Evolutionary conservation across 2,797 vertebrate species (phyloP), one percentile per base, ranked within the genome.

Genomic region (Danio kyathit): DNA sequence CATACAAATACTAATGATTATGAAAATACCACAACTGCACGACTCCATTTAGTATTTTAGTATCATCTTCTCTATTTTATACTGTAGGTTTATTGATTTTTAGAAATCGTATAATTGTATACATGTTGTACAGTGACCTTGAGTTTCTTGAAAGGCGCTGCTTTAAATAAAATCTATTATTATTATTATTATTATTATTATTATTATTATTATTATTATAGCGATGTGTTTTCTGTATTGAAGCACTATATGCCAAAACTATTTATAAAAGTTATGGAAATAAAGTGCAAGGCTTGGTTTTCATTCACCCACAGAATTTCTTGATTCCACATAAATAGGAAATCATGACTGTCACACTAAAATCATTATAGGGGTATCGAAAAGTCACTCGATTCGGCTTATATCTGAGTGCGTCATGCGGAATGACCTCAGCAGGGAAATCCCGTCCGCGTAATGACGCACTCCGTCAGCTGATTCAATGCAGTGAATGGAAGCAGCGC

Each of bases 391-490:
- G 2, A 29, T 41, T 48, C 49, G 76, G 7, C 13, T 66, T 44
- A n/a, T 29, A 43, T 61, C 4, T 13, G 14, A 60, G 12, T 69
- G 83, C 75, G 41, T 84, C 71, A 70, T 13, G 17, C 19, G 43
- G 38, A n/a, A 44, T 79, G 70, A 78, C 12, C 6, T 54, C 9
- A 49, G 17, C 10, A 60, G 81, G 87, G 83, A 83, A 87, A 80
- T 75, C 85, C 84, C 87, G 14, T 41, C 19, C 19, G 41, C 41
- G 17, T 4, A 6, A 41, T 83, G 78, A 82, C 74, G 74, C 83
- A 29, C 80, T 76, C 16, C 19, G 21, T 83, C 85, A 84, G 78
- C 86, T 86, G 85, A 54, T 29, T 52, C 16, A 16, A 17, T 2
- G 19, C 70, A 1, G 52, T 44, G 12, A 13, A 7, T 0, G 4